phyloP scores from a whole-genome alignment of 2,113 vertebrate genomes.

The Prietella phreatophila region DNA sequence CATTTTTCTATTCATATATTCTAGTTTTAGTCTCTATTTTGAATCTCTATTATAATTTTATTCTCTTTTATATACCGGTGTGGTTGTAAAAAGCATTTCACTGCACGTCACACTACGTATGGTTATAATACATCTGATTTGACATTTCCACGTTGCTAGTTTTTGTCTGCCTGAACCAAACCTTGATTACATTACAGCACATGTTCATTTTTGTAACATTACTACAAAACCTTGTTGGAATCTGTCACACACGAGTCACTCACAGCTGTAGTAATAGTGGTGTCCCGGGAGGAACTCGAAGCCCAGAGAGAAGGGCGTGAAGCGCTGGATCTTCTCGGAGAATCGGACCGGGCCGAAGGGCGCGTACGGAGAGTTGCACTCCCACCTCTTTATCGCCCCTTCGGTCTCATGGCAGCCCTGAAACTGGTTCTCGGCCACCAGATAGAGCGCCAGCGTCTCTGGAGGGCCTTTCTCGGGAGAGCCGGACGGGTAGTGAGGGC shows the following conservation, averaged over 20 bases:
- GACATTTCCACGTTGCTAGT: background rate
- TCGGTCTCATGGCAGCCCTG: conserved; percentile 85
- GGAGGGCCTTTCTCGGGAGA: conserved; percentile 69
- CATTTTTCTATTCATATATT: too few relatives aligned
- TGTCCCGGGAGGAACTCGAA: conserved; percentile 92
- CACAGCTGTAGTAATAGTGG: conserved; percentile 97
- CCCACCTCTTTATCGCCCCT: conserved; percentile 92
- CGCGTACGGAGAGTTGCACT: conserved; percentile 86
- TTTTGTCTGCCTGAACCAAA: background rate
- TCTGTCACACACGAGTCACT: conserved; percentile 61
- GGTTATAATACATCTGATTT: too few relatives aligned
- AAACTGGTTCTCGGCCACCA: conserved; percentile 84
- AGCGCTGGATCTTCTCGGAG: conserved; percentile 96
- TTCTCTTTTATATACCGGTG: too few relatives aligned
- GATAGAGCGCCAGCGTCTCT: conserved; percentile 87
- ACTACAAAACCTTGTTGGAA: background rate
- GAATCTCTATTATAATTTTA: too few relatives aligned
- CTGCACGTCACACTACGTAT: too few relatives aligned
- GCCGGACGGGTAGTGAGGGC: conserved; percentile 79
- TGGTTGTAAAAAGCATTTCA: too few relatives aligned
- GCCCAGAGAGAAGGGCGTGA: conserved; percentile 95
- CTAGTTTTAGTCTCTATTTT: too few relatives aligned
- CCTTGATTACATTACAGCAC: background rate
- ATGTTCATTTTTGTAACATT: background rate
- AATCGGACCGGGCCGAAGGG: conserved; percentile 90